phyloP scores from a whole-genome alignment of 2,888 invertebrate species.

The Stenoptilia bipunctidactyla region DNA sequence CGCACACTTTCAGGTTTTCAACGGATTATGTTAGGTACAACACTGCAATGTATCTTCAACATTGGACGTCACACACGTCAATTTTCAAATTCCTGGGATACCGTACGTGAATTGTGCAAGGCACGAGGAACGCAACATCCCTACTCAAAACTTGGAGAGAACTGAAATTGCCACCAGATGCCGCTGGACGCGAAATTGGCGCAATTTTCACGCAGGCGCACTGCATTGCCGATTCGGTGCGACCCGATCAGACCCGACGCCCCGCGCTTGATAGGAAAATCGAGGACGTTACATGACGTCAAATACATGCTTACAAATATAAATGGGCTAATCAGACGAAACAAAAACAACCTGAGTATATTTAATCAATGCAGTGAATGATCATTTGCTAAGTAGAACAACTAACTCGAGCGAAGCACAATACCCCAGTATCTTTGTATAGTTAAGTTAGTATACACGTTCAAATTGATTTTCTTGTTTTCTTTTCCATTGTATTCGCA shows the following conservation, averaged over 20 bases:
- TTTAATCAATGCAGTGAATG: constrained; percentile 10
- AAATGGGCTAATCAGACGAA: constrained; percentile 54
- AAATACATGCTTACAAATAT: constrained; percentile 49
- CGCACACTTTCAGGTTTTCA: constrained; percentile 10
- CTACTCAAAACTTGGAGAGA: constrained; percentile 36
- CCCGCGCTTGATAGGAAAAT: constrained; percentile 63
- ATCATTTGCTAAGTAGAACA: neutral
- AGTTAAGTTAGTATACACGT: no score
- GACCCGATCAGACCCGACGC: constrained; percentile 52
- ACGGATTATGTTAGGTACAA: constrained; percentile 18
- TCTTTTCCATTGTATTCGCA: no score
- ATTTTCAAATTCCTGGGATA: constrained; percentile 53
- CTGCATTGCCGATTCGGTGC: constrained; percentile 48
- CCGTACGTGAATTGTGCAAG: constrained; percentile 31
- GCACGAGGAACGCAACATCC: constrained; percentile 54
- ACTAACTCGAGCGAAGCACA: no score
- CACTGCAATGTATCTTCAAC: constrained; percentile 19
- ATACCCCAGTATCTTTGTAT: no score
- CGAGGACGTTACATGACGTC: constrained; percentile 68
- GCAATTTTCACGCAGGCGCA: constrained; percentile 65
- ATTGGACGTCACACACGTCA: constrained; percentile 24
- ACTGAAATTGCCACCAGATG: constrained; percentile 60
- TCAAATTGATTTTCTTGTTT: no score
- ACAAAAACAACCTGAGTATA: constrained; percentile 44
- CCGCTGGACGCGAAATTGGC: constrained; percentile 63